A percentile compares a stretch with the other conserved stretches of the same genome.
Conservation (phyloP, 2,888 invertebrate species). For the Neoascia interrupta region DNA sequence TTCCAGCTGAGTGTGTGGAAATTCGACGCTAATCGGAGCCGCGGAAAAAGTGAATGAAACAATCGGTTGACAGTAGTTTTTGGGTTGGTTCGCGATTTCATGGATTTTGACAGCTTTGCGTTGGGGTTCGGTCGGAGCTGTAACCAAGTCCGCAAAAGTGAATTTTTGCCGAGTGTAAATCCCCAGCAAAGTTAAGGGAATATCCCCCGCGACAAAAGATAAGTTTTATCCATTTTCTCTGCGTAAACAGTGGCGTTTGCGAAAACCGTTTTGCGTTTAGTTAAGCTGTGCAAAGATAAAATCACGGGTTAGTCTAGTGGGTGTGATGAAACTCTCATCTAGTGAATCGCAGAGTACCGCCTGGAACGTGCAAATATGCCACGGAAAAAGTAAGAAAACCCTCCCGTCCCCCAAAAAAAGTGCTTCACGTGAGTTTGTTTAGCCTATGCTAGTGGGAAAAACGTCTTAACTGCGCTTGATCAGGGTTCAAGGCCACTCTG, state of each 20-base stretch:
- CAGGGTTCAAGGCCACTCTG: no score
- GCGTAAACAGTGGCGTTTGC: neutral
- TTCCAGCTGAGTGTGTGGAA: slow-evolving; percentile 18
- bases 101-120: slow-evolving; percentile 20
- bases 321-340: slow-evolving; percentile 20
- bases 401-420: neutral
- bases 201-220: slow-evolving; percentile 29
- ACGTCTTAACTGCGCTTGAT: no score
- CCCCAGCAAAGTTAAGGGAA: slow-evolving; percentile 22
- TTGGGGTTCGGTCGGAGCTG: no score
- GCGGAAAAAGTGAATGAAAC: slow-evolving; percentile 31
- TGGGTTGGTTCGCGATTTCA: neutral
- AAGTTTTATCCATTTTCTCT: slow-evolving; percentile 22
- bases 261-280: no score
- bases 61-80: slow-evolving; percentile 41
- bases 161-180: slow-evolving; percentile 12
- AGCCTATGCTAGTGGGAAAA: no score
- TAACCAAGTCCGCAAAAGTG: slow-evolving; percentile 8
- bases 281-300: neutral
- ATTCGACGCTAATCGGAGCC: no score
- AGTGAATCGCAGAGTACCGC: neutral
- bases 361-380: slow-evolving; percentile 29
- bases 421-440: no score
- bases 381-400: slow-evolving; percentile 44
- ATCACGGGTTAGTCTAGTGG: neutral